phyloP scores from a whole-genome alignment of 2,888 invertebrate genomes.

The Liopterus haemorrhoidalis region DNA sequence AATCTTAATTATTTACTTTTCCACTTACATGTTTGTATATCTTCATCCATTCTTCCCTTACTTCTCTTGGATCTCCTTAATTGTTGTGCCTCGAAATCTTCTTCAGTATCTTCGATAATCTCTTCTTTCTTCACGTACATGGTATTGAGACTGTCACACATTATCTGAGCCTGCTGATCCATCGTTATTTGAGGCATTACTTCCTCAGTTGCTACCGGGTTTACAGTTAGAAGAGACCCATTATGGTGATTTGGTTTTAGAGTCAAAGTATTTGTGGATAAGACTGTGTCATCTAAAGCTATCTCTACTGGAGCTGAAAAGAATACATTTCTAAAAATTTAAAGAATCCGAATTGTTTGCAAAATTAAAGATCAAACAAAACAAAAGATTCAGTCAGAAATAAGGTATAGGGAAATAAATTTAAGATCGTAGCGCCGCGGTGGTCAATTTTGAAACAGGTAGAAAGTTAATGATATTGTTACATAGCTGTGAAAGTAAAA shows the following conservation, averaged over 20 bases:
- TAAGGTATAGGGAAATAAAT: no score
- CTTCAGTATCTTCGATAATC: conserved; percentile 15
- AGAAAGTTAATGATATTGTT: no score
- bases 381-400: no score
- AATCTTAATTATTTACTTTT: neutral
- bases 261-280: conserved; percentile 9
- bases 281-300: conserved; percentile 11
- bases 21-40: conserved; percentile 14
- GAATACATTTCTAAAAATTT: no score
- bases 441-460: no score
- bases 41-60: conserved; percentile 14
- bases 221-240: conserved; percentile 5
- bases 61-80: conserved; percentile 14
- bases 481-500: no score
- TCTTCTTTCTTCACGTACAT: conserved; percentile 14
- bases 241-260: conserved; percentile 12
- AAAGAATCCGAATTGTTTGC: no score
- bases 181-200: no score
- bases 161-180: conserved; percentile 2
- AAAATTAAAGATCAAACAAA: no score
- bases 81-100: conserved; percentile 18
- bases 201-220: no score
- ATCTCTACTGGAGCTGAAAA: conserved; percentile 19
- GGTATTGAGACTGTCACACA: neutral
- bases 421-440: no score